Base-by-base conservation (phyloP, 2,797 vertebrate genomes). In the Hemibagrus guttatus region DNA sequence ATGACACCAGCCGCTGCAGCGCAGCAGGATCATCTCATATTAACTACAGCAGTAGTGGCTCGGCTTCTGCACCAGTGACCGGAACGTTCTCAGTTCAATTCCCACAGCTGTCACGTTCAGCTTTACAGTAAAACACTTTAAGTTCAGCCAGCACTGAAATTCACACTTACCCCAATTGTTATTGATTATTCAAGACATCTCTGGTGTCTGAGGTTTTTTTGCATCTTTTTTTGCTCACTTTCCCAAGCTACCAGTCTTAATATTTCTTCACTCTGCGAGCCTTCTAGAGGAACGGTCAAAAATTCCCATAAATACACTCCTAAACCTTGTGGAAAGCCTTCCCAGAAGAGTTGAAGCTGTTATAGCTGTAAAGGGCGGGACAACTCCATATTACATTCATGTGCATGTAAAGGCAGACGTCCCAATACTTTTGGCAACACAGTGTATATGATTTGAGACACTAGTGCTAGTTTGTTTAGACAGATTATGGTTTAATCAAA, bases 51-150 rank as follows among this genome's bases (percentile, higher is more conserved):
- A 83, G 52, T 49, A 81, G 16, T 28, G 39, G 61, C 61, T 81
- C 39, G 12, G 16, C 39, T 46, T n/a, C n/a, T 76, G 46, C 54
- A 21, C 58, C 39, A 13, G 46, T 74, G 61, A 66, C 80, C 42
- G 42, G n/a, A 66, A 52, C n/a, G 1, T 66, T 31, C 80, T 28
- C 11, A 66, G 61, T 59, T 61, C 68, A 42, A 72, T 66, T 52
- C 80, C 59, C 61, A 52, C 80, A 64, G 80, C 59, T 63, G 79
- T 81, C 79, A 49, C 59, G 6, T 81, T 64, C 26, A 81, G 35
- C 31, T 35, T 39, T 58, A 23, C 42, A 39, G 21, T 19, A 42
- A 61, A 19, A 17, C 35, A 16, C 31, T 61, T 54, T 56, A 17
- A 56, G 74, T 54, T 28, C 5, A 59, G 76, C 54, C 49, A 19